These are phyloP conservation scores for Eublepharis macularius DNA, from an alignment of 2,113 vertebrate genomes.

Conservation along the genomic window DNA sequence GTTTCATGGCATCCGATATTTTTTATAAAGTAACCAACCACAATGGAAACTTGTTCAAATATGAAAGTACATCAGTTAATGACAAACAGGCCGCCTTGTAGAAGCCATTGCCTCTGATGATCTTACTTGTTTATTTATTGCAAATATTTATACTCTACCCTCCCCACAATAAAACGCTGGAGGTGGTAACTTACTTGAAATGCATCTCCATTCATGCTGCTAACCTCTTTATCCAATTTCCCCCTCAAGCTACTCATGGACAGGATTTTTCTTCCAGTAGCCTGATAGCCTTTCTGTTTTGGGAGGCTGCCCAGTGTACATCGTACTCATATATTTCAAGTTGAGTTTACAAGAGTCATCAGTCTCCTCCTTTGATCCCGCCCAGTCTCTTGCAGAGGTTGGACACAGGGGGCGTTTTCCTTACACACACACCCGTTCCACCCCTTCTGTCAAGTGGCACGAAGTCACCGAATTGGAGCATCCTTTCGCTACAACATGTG, in stretches of 20 bases:
- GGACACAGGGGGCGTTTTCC: conserved; percentile 43
- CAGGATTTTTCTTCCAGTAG: rapidly evolving
- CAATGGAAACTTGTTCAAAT: background rate
- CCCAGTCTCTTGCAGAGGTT: conserved; percentile 28
- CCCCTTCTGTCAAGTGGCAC: background rate
- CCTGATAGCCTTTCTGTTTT: background rate
- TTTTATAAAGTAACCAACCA: background rate
- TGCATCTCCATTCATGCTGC: conserved; percentile 54
- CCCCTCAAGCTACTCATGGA: background rate
- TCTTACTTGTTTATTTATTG: background rate
- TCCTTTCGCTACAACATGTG: background rate
- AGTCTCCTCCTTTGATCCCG: conserved; percentile 37
- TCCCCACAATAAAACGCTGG: too few relatives aligned
- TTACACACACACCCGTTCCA: conserved; percentile 25
- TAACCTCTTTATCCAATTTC: conserved; percentile 34
- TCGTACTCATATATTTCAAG: conserved; percentile 60
- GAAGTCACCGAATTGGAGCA: background rate
- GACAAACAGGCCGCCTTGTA: background rate
- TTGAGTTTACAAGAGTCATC: conserved; percentile 12
- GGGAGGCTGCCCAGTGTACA: background rate
- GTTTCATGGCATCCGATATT: background rate
- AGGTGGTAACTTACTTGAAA: conserved; percentile 46
- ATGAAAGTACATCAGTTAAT: background rate
- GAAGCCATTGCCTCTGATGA: background rate
- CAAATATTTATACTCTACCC: too few relatives aligned